These are phyloP conservation scores for Rugalucina vietnamica DNA, from an alignment of 2,888 invertebrate species.

Conservation along the genomic window DNA sequence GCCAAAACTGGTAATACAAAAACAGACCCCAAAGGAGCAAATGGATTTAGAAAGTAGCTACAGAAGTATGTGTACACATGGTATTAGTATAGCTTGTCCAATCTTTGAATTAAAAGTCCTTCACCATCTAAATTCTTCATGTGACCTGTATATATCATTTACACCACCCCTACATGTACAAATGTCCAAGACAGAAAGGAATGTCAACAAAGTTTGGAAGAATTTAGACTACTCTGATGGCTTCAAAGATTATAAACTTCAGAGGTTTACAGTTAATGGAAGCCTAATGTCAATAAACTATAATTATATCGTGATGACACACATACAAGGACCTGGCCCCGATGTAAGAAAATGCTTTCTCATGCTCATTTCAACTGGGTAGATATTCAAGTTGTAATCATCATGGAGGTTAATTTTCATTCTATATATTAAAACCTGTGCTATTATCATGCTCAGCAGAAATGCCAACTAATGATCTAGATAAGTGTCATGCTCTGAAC, in stretches of 20 bases:
- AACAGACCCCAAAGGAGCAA: constrained; percentile 2
- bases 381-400: too few relatives aligned
- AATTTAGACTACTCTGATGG: background rate
- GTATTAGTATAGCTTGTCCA: constrained; percentile 24
- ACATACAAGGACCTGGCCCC: too few relatives aligned
- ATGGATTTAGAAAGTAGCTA: constrained; percentile 30
- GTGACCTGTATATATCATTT: background rate
- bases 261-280: background rate
- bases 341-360: too few relatives aligned
- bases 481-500: too few relatives aligned
- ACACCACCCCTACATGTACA: constrained; percentile 3
- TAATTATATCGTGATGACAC: too few relatives aligned
- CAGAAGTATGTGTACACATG: constrained; percentile 58
- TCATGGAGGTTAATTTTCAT: too few relatives aligned
- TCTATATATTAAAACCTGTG: too few relatives aligned
- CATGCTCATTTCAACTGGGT: too few relatives aligned
- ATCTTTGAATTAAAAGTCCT: constrained; percentile 14
- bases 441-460: too few relatives aligned
- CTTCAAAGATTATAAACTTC: background rate
- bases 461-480: too few relatives aligned
- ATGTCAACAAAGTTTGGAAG: background rate
- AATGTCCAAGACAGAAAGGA: background rate
- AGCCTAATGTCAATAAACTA: too few relatives aligned
- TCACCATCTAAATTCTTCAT: background rate
- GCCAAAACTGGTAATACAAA: background rate